These are phyloP conservation scores for Paedocypris micromegethes DNA, from an alignment of 2,797 vertebrate species.

Conservation along the genomic window DNA sequence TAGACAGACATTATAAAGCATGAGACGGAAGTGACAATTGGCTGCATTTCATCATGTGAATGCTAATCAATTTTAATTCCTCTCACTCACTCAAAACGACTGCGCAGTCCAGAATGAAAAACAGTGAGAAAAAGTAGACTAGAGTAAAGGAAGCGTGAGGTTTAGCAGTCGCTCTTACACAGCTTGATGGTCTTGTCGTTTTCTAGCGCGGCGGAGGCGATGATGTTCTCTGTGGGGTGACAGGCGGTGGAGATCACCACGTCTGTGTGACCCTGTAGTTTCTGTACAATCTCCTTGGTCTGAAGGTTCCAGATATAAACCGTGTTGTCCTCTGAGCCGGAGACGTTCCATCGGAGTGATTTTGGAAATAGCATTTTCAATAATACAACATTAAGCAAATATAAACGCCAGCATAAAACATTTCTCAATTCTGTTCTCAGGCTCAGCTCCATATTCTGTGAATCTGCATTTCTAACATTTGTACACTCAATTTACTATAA, in stretches of 20 bases:
- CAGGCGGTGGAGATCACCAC: constrained; percentile 98
- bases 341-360: constrained; percentile 95
- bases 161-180: constrained; percentile 98
- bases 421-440: too few species aligned
- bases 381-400: not conserved
- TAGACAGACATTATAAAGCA: constrained; percentile 10
- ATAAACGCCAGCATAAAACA: not conserved
- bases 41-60: constrained; percentile 1
- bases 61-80: not conserved
- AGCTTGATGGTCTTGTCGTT: constrained; percentile 99
- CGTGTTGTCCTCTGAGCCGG: constrained; percentile 94
- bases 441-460: too few species aligned
- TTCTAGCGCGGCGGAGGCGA: constrained; percentile 94
- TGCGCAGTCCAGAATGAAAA: too few species aligned
- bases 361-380: too few species aligned
- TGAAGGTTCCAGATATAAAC: constrained; percentile 99
- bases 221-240: constrained; percentile 99
- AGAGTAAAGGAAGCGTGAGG: constrained; percentile 45
- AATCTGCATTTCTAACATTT: too few species aligned
- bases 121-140: constrained; percentile 30
- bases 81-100: too few species aligned
- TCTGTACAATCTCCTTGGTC: constrained; percentile 98
- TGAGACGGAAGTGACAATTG: constrained; percentile 20
- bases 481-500: too few species aligned
- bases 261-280: constrained; percentile 96